A percentile compares a stretch with the other conserved stretches of the same genome.
Conservation (phyloP, 2,888 invertebrate genomes). For the Argyresthia albistria region DNA sequence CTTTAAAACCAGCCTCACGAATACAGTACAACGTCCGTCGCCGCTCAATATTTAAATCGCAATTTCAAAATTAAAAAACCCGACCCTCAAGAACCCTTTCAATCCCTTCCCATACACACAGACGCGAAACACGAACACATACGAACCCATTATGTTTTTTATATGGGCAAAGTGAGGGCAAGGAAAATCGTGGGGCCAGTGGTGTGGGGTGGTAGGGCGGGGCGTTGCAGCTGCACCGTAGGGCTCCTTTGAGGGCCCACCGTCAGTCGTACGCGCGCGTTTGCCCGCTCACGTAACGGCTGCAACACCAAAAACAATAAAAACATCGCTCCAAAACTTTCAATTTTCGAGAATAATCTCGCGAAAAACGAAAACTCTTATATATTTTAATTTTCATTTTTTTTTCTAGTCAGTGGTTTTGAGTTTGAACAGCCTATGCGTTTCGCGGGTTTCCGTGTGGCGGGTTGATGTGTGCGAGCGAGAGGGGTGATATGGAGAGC, state of each 20-base stretch:
- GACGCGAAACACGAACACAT: slow-evolving; percentile 24
- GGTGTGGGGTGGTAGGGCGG: slow-evolving; percentile 57
- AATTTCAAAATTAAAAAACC: slow-evolving; percentile 9
- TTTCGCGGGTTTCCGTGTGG: slow-evolving; percentile 36
- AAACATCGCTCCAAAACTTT: slow-evolving; percentile 22
- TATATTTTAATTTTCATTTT: neutral
- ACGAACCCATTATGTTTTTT: slow-evolving; percentile 40
- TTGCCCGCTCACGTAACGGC: slow-evolving; percentile 46
- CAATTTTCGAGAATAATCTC: slow-evolving; percentile 4
- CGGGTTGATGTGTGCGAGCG: slow-evolving; percentile 63
- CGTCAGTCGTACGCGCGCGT: slow-evolving; percentile 55
- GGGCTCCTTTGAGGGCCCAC: slow-evolving; percentile 37
- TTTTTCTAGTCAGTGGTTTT: slow-evolving; percentile 4
- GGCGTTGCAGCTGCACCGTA: slow-evolving; percentile 49
- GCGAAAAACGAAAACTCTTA: neutral
- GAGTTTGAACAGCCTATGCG: slow-evolving; percentile 6
- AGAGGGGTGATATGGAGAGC: slow-evolving; percentile 61
- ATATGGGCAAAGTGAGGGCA: slow-evolving; percentile 43
- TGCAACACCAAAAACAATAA: slow-evolving; percentile 16
- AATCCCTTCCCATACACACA: slow-evolving; percentile 30
- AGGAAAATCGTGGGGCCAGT: slow-evolving; percentile 50
- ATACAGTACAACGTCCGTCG: no score
- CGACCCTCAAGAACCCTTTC: slow-evolving; percentile 31
- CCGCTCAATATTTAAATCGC: no score
- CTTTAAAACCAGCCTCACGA: no score